Base-by-base conservation (phyloP, 2,797 vertebrate genomes). In the Melanotaenia trifasciata region DNA sequence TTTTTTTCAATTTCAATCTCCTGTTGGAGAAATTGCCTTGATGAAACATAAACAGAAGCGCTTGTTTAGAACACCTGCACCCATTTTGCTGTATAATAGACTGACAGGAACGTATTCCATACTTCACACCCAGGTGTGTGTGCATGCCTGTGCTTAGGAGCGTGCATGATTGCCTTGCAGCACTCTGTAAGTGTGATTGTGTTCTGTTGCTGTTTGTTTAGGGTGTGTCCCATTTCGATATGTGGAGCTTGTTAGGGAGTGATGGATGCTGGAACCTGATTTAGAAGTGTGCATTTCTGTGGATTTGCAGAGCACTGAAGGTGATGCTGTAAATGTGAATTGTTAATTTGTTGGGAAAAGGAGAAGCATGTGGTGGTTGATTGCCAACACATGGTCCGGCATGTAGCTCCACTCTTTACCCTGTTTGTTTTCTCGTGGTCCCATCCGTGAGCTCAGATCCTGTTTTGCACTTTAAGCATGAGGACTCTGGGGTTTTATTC, bases 231-330 rank as follows among this genome's bases (percentile, higher is more conserved):
- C 66, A 66, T 74, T 76, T 61, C 40, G 2, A 66, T 47, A 68
- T 65, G 56, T 16, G 69, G 40, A 62, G 87, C 77, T 83, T 78
- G 73, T 91, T 89, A 58, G 68, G 51, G 84, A 85, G 76, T 89
- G 90, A 93, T 91, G 84, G 89, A 92, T 90, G 81, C 81, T 78
- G 89, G 91, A 93, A 89, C 90, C 92, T 90, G 91, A 84, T 85
- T 89, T 89, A 73, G 84, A 67, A 70, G 72, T 58, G 65, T 84
- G 84, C 70, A 18, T 78, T 79, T 72, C 86, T 86, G 57, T 83
- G 74, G 67, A 83, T 80, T 87, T 79, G 60, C 62, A 75, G 68
- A 80, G 79, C 68, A 82, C 84, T 93, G 90, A 94, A 94, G 93
- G 89, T 93, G 90, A 88, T 73, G 78, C 72, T 76, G 84, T 77